Evolutionary conservation across 2,888 invertebrate genomes (phyloP), one percentile per base, ranked within the genome.

Genomic region (Dryocosmus kuriphilus): DNA sequence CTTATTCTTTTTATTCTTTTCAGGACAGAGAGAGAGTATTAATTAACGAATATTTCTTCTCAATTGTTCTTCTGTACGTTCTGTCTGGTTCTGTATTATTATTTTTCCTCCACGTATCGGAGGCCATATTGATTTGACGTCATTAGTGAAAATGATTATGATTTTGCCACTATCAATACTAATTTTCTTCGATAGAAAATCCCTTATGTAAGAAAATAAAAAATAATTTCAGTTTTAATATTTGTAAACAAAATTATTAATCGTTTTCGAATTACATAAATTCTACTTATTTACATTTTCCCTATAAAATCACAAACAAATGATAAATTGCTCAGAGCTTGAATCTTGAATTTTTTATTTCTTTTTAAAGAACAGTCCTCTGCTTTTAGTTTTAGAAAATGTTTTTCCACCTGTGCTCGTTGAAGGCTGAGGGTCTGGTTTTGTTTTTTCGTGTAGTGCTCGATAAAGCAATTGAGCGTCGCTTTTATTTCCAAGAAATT

Each of bases 391-490:
- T 87, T 88, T 90, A 3, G 87, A 85, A 35, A 82, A n/a, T 19
- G 79, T 80, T 61, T 79, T 83, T 74, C 81, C 75, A 32, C 74
- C 6, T 41, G 32, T 55, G 65, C 61, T 80, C 16, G 82, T 32
- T 27, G 81, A 73, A 19, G 83, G 16, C 51, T 89, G 88, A 63
- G 94, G 94, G n/a, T 93, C 89, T 1, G 94, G 93, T 85, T 93
- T 92, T 78, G 94, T 93, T 85, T 94, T 93, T 30, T 94, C 93
- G 87, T 97, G 97, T 61, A 97, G 89, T 82, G 95, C 95, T 75
- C 94, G 94, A 91, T 95, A 94, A 22, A 97, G 91, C 77, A 94
- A 92, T 84, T 94, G 94, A 1, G 95, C 95, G 90, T 96, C 95
- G 79, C 90, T 92, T 86, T 94, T 93, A 88, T 96, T 97, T 83